These are phyloP conservation scores for Pseudanteris insignis DNA, from an alignment of 2,888 invertebrate species.

Conservation along the genomic window DNA sequence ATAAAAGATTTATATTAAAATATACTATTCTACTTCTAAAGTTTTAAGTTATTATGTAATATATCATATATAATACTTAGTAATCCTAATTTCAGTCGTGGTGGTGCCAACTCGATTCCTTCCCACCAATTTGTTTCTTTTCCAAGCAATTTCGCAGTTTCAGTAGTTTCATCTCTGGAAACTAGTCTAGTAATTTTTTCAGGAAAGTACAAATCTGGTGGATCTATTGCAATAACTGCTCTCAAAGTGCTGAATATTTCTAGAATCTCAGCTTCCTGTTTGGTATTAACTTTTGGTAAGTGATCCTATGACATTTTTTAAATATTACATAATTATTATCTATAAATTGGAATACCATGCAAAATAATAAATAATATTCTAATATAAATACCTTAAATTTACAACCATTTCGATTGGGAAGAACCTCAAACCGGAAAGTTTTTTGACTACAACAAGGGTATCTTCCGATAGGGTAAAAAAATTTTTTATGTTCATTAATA, in stretches of 20 bases:
- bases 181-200: conserved; percentile 76
- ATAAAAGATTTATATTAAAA: too few species aligned
- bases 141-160: conserved; percentile 70
- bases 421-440: conserved; percentile 81
- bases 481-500: conserved; percentile 74
- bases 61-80: conserved; percentile 71
- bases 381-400: conserved; percentile 54
- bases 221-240: conserved; percentile 72
- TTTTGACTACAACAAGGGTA: conserved; percentile 90
- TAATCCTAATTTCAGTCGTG: conserved; percentile 72
- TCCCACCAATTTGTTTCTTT: conserved; percentile 80
- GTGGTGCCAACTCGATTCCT: conserved; percentile 74
- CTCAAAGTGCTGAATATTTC: conserved; percentile 71
- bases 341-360: too few species aligned
- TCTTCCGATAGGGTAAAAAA: conserved; percentile 76
- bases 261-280: conserved; percentile 75
- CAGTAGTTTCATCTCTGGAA: conserved; percentile 68
- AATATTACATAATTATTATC: too few species aligned
- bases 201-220: conserved; percentile 75
- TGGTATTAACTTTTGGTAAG: conserved; percentile 72
- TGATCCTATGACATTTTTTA: too few species aligned
- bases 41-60: too few species aligned
- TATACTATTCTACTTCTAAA: too few species aligned
- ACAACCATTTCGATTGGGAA: conserved; percentile 72
- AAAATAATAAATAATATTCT: too few species aligned